Evolutionary conservation across 2,888 invertebrate genomes (phyloP).

Genomic region (Tipula helvola): DNA sequence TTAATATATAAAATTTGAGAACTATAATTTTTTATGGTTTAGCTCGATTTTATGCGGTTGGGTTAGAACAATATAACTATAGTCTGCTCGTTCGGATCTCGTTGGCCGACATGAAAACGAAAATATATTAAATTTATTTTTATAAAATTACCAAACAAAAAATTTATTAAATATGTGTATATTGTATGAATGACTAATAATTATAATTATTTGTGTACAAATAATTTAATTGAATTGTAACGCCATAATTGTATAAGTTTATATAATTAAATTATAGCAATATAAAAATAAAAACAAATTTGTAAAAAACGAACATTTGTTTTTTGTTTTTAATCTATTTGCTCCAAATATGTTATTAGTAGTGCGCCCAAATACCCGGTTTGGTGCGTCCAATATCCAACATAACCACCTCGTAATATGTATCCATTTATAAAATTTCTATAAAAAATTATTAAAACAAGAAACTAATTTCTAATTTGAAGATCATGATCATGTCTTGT

Average conservation of each 20-base stretch:
- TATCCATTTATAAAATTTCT: neutral
- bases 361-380: neutral
- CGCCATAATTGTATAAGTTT: neutral
- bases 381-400: neutral
- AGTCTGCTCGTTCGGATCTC: neutral
- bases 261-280: neutral
- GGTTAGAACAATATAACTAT: neutral
- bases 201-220: neutral
- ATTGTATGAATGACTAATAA: neutral
- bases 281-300: neutral
- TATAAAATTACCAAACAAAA: conserved; percentile 4
- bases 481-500: neutral
- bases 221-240: neutral
- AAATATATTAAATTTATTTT: neutral
- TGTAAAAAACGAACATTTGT: neutral
- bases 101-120: neutral
- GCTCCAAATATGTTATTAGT: neutral
- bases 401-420: neutral
- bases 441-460: neutral
- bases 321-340: neutral
- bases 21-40: neutral
- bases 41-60: neutral
- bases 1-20: neutral
- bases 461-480: neutral
- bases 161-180: neutral